Evolutionary conservation across 2,888 invertebrate species (phyloP).

Genomic region (Lysandra coridon): DNA sequence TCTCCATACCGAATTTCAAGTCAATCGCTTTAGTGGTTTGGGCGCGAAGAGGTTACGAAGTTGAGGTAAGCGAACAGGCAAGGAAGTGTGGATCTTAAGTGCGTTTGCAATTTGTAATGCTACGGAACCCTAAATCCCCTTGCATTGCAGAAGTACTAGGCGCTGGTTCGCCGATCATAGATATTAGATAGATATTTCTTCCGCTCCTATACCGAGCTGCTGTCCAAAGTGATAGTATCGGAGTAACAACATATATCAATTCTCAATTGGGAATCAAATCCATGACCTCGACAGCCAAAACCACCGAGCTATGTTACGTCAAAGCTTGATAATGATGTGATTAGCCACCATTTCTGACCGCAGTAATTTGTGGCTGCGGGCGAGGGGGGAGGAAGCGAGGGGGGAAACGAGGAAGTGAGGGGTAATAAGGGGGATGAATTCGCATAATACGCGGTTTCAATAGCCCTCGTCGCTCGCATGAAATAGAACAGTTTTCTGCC

Average conservation of each 20-base stretch:
- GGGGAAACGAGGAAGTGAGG: not conserved
- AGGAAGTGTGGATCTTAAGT: no score
- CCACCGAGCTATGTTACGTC: not conserved
- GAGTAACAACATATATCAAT: not conserved
- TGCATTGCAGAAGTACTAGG: no score
- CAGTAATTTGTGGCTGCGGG: conserved; percentile 3
- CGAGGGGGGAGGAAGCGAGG: not conserved
- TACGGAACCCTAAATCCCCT: no score
- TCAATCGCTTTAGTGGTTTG: no score
- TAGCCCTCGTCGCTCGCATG: not conserved
- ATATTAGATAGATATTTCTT: no score
- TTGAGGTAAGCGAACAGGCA: no score
- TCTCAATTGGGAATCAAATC: not conserved
- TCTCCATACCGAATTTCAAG: no score
- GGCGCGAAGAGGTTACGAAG: no score
- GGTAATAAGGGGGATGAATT: not conserved
- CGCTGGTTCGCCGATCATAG: no score
- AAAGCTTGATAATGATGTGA: not conserved
- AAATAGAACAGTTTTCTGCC: not conserved
- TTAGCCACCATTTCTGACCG: not conserved
- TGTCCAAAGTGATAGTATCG: no score
- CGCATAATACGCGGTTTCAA: conserved; percentile 6
- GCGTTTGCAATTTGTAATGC: no score
- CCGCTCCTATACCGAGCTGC: no score
- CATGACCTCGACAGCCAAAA: not conserved